Conservation (phyloP, 2,797 vertebrate genomes). For the Bradypodion pumilum region DNA sequence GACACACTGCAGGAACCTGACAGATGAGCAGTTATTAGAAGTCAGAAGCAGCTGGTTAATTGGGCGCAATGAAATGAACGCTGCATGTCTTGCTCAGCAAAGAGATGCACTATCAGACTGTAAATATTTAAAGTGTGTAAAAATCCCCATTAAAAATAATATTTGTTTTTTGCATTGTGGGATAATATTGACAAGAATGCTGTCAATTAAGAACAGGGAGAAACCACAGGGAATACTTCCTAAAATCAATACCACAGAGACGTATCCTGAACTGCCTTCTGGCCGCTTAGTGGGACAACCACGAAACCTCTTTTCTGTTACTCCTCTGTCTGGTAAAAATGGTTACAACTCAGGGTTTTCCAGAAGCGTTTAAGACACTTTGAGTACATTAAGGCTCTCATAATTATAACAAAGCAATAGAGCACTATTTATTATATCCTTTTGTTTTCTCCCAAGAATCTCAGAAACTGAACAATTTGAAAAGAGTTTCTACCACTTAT, state of each 20-base stretch:
- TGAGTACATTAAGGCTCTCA: neutral
- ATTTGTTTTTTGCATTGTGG: conserved; percentile 8
- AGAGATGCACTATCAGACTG: conserved; percentile 12
- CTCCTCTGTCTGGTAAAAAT: neutral
- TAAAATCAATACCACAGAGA: conserved; percentile 17
- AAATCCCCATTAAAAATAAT: conserved; percentile 34
- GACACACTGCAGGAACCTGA: neutral
- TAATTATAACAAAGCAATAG: neutral
- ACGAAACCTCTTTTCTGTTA: neutral
- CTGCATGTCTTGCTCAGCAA: conserved; percentile 41
- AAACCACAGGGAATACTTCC: neutral
- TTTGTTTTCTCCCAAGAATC: neutral
- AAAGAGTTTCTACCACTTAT: neutral
- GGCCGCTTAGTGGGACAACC: neutral
- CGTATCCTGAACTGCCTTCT: neutral
- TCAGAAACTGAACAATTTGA: neutral
- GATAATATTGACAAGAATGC: neutral
- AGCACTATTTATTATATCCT: neutral
- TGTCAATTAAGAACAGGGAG: conserved; percentile 19
- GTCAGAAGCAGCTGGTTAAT: conserved; percentile 21
- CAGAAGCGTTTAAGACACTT: neutral
- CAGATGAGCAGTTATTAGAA: conserved; percentile 36
- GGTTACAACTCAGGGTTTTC: neutral
- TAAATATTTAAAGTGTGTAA: conserved; percentile 57
- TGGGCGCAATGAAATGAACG: conserved; percentile 47